Conservation (phyloP, 2,113 vertebrate species). For the Perca flavescens region DNA sequence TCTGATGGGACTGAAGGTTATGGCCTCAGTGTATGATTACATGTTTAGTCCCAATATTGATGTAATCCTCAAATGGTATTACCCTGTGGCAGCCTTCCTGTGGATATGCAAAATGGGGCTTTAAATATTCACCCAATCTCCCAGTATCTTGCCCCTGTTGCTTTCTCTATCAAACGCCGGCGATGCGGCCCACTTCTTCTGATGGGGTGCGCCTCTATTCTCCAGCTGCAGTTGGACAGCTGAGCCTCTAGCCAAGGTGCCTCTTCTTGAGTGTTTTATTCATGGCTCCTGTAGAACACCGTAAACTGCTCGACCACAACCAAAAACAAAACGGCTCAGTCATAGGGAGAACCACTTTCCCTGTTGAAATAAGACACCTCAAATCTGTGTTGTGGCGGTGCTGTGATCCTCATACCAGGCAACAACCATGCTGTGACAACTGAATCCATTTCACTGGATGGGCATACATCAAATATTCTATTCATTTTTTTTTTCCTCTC, state of each 20-base stretch:
- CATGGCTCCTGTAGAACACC: constrained; percentile 68
- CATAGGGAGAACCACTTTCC: constrained; percentile 63
- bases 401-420: constrained; percentile 40
- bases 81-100: constrained; percentile 59
- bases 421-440: constrained; percentile 37
- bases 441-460: constrained; percentile 34
- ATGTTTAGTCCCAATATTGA: constrained; percentile 75
- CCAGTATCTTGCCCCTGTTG: constrained; percentile 68
- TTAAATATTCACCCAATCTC: constrained; percentile 71
- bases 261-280: constrained; percentile 78
- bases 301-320: constrained; percentile 63
- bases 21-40: constrained; percentile 73
- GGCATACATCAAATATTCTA: constrained; percentile 22
- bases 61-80: constrained; percentile 77
- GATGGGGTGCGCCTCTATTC: constrained; percentile 62
- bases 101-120: constrained; percentile 69
- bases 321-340: constrained; percentile 70
- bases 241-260: constrained; percentile 74
- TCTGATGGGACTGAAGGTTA: constrained; percentile 69
- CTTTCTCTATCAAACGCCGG: constrained; percentile 72
- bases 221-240: constrained; percentile 57
- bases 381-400: constrained; percentile 36
- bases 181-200: constrained; percentile 64
- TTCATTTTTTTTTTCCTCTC: background rate
- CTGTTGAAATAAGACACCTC: constrained; percentile 57